Evolutionary conservation across 2,113 vertebrate genomes (phyloP).

Genomic region (Melanocharis versteri): DNA sequence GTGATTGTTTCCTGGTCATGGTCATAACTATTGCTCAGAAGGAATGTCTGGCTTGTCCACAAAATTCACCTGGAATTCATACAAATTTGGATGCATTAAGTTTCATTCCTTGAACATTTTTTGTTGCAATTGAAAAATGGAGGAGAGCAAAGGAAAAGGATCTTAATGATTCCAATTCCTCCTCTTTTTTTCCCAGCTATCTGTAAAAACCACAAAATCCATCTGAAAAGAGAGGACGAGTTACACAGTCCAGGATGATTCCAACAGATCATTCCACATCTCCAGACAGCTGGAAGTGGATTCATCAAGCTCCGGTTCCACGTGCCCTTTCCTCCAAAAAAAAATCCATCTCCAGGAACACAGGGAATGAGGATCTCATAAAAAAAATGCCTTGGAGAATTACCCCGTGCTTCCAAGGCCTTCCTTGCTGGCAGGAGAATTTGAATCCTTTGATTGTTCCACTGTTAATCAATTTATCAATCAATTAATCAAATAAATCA

Average conservation of each 20-base stretch:
- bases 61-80: background rate
- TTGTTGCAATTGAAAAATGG: background rate
- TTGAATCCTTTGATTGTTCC: rapidly evolving
- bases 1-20: background rate
- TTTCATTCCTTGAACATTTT: background rate
- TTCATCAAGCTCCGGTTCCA: background rate
- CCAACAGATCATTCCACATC: background rate
- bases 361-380: background rate
- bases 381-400: background rate
- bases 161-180: too few species aligned
- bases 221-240: background rate
- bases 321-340: background rate
- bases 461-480: background rate
- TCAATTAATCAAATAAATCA: background rate
- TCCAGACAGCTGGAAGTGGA: background rate
- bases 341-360: background rate
- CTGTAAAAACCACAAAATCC: background rate
- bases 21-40: background rate
- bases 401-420: rapidly evolving
- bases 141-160: background rate
- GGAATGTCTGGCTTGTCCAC: rapidly evolving
- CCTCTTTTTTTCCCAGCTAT: background rate
- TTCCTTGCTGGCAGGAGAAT: background rate
- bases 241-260: background rate
- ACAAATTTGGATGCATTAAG: background rate